A percentile compares a stretch with the other conserved stretches of the same genome.
Evolutionary conservation across 1,140 invertebrate species (phyloP).

Genomic region (Nasonia vitripennis): DNA sequence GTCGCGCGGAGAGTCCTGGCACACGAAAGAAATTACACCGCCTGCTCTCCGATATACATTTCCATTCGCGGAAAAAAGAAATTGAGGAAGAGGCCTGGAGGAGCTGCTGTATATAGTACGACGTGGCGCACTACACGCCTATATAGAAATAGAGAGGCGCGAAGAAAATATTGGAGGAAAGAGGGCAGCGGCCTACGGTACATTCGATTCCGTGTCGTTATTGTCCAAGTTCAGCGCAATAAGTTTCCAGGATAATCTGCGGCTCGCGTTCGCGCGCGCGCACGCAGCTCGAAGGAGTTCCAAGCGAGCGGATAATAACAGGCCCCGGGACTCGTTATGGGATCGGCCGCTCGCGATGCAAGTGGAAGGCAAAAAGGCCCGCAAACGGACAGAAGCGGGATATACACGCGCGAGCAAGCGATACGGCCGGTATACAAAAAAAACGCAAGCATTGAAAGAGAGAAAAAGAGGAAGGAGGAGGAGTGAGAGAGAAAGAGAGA

Average conservation of each 20-base stretch:
- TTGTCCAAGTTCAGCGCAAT: slow-evolving; percentile 71
- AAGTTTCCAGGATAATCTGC: slow-evolving; percentile 70
- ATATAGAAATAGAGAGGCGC: slow-evolving; percentile 27
- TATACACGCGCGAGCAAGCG: slow-evolving; percentile 28
- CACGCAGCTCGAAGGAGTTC: not conserved
- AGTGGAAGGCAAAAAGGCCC: slow-evolving; percentile 64
- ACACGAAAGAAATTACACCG: slow-evolving; percentile 5
- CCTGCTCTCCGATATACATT: slow-evolving; percentile 10
- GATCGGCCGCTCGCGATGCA: slow-evolving; percentile 50
- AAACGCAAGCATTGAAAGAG: slow-evolving; percentile 52
- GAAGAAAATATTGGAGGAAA: slow-evolving; percentile 44
- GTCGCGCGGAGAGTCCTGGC: slow-evolving; percentile 1
- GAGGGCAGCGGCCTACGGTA: slow-evolving; percentile 58
- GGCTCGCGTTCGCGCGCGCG: slow-evolving; percentile 44
- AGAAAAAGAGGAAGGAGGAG: slow-evolving; percentile 36
- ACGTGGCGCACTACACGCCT: not conserved
- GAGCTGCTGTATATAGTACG: not conserved
- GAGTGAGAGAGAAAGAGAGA: slow-evolving; percentile 20
- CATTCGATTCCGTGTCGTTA: slow-evolving; percentile 67
- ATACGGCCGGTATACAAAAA: slow-evolving; percentile 1
- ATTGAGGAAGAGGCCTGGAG: slow-evolving; percentile 32
- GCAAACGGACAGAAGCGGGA: slow-evolving; percentile 58
- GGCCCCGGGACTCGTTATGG: slow-evolving; percentile 69
- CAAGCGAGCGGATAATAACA: slow-evolving; percentile 72
- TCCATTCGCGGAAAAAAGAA: slow-evolving; percentile 42